Conservation (phyloP, 2,797 vertebrate species). For the Malacoraja senta region DNA sequence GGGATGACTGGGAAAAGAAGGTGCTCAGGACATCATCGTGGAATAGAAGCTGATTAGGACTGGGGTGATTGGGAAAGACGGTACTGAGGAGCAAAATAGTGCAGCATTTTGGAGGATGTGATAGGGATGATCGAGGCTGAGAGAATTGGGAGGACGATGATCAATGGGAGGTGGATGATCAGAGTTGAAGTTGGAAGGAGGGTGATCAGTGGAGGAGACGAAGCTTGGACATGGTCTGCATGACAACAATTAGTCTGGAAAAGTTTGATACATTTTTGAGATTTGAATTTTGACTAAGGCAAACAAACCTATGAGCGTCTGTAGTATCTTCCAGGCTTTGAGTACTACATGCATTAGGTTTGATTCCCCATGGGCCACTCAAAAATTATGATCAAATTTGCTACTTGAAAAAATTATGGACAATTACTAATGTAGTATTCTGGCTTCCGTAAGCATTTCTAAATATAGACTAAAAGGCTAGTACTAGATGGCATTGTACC, state of each 20-base stretch:
- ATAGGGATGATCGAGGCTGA: no score
- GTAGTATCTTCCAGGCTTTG: no score
- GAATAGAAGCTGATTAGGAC: background rate
- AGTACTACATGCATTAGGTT: background rate
- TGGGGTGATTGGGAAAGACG: background rate
- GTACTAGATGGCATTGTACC: background rate
- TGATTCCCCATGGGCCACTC: background rate
- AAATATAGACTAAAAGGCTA: background rate
- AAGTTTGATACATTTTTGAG: background rate
- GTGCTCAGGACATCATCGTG: no score
- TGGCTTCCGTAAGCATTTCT: background rate
- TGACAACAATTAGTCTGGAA: background rate
- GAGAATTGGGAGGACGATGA: no score
- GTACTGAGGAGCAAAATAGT: no score
- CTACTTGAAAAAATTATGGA: background rate
- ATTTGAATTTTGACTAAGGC: background rate
- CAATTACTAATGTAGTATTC: background rate
- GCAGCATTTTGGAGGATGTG: no score
- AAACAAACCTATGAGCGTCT: background rate
- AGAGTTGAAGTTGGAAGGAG: no score
- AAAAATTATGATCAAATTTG: background rate
- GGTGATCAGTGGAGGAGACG: no score
- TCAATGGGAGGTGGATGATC: no score
- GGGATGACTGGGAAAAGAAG: background rate
- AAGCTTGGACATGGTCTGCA: background rate